Conservation (phyloP, 1,140 invertebrate species). For the Drosophila seguyi region DNA sequence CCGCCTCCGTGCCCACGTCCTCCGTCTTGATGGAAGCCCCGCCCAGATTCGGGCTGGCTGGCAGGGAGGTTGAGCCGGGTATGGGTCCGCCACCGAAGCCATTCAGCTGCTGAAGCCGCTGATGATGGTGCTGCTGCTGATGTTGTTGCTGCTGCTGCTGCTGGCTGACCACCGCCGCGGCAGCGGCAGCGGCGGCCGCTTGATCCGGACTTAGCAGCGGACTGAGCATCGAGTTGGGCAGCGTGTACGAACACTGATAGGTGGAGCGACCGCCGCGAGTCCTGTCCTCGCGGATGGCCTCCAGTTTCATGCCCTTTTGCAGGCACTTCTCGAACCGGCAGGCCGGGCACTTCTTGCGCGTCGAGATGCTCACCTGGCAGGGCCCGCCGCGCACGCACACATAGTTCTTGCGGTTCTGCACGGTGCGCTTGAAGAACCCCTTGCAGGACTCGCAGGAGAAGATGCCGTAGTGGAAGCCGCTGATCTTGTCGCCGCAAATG, state of each 20-base stretch:
- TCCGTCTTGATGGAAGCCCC: slow-evolving; percentile 68
- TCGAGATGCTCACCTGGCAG: slow-evolving; percentile 96
- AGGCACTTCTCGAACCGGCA: slow-evolving; percentile 99
- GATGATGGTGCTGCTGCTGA: slow-evolving; percentile 61
- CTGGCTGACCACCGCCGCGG: slow-evolving; percentile 43
- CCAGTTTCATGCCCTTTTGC: slow-evolving; percentile 97
- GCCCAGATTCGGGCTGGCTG: slow-evolving; percentile 66
- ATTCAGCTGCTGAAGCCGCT: slow-evolving; percentile 59
- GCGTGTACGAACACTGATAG: slow-evolving; percentile 96
- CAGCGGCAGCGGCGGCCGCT: slow-evolving; percentile 58
- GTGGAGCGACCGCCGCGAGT: slow-evolving; percentile 97
- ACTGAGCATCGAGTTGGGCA: slow-evolving; percentile 89
- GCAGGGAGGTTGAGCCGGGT: slow-evolving; percentile 47
- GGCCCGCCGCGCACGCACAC: slow-evolving; percentile 95
- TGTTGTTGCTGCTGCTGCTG: slow-evolving; percentile 42
- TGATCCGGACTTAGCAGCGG: slow-evolving; percentile 77
- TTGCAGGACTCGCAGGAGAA: slow-evolving; percentile 99
- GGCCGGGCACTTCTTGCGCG: slow-evolving; percentile 98
- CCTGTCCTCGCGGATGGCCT: slow-evolving; percentile 97
- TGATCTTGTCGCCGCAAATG: slow-evolving; percentile 97
- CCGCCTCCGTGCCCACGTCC: slow-evolving; percentile 41
- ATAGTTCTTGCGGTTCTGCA: slow-evolving; percentile 99
- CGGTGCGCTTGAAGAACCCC: slow-evolving; percentile 99
- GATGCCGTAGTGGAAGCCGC: slow-evolving; percentile 97
- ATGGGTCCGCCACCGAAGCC: slow-evolving; percentile 54